A percentile compares a stretch with the other conserved stretches of the same genome.
These are phyloP conservation scores for Acrobasis consociella DNA, from an alignment of 2,888 invertebrate genomes.

Conservation along the genomic window DNA sequence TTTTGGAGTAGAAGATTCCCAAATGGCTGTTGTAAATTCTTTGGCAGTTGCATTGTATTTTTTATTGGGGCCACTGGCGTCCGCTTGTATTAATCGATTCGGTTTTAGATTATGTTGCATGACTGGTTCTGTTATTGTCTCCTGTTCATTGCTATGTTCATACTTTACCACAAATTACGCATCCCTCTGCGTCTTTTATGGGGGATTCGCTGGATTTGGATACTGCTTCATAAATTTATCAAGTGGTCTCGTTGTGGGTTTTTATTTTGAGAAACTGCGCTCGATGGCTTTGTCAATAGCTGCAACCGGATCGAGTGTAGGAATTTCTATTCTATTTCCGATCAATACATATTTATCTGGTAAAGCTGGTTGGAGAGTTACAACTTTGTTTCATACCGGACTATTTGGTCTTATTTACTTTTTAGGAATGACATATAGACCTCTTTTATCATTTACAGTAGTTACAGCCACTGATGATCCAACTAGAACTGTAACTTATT, in stretches of 20 bases:
- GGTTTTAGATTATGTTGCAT: conserved; percentile 70
- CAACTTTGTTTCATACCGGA: conserved; percentile 64
- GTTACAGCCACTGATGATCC: conserved; percentile 56
- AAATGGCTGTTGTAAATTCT: conserved; percentile 65
- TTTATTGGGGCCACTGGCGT: conserved; percentile 59
- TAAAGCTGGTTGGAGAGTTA: conserved; percentile 63
- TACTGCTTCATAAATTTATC: conserved; percentile 65
- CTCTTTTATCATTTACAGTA: conserved; percentile 64
- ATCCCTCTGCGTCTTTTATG: conserved; percentile 60
- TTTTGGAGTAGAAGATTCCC: conserved; percentile 48
- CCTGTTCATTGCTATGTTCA: conserved; percentile 55
- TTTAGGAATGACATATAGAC: conserved; percentile 63
- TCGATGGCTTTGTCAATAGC: conserved; percentile 63
- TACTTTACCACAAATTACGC: conserved; percentile 56
- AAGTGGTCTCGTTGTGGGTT: conserved; percentile 64
- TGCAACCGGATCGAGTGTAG: conserved; percentile 64
- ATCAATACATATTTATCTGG: conserved; percentile 57
- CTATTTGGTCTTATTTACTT: conserved; percentile 62
- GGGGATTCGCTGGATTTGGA: conserved; percentile 61
- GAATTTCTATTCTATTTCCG: conserved; percentile 64
- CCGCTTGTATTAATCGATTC: conserved; percentile 71
- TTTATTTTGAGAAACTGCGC: conserved; percentile 71
- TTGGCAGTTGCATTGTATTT: conserved; percentile 66
- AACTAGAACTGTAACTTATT: conserved; percentile 67
- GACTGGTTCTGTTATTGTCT: conserved; percentile 62